These are phyloP conservation scores for Capitulum mitella DNA, from an alignment of 2,888 invertebrate genomes.

Conservation along the genomic window DNA sequence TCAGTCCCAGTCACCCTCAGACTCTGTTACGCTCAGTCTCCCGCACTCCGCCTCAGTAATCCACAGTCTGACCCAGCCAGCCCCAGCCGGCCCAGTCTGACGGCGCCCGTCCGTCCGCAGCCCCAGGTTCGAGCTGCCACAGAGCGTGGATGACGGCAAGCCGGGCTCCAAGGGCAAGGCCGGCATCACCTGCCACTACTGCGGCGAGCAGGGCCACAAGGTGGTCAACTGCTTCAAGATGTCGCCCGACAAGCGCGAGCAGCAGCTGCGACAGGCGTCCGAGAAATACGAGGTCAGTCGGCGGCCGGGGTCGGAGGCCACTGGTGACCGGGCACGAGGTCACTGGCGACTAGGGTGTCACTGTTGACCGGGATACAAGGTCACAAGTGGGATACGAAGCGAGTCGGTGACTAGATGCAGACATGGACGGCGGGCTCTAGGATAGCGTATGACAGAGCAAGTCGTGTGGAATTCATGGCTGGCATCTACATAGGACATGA, in stretches of 20 bases:
- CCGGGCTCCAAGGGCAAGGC: constrained; percentile 64
- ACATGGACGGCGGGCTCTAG: no score
- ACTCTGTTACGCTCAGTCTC: no score
- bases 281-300: background rate
- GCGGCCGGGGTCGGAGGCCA: background rate
- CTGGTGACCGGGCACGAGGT: no score
- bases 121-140: constrained; percentile 88
- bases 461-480: no score
- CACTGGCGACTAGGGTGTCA: no score
- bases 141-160: constrained; percentile 72
- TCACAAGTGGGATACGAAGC: no score
- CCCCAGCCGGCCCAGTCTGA: constrained; percentile 40
- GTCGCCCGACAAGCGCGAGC: constrained; percentile 6
- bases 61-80: constrained; percentile 93
- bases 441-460: no score
- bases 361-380: no score
- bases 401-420: no score
- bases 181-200: constrained; percentile 84
- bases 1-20: no score
- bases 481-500: no score
- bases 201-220: constrained; percentile 95
- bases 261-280: background rate
- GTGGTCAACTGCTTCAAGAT: constrained; percentile 46
- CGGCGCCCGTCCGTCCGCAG: constrained; percentile 40
- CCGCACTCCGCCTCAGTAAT: no score